These are phyloP conservation scores for Lomographa bimaculata DNA, from an alignment of 2,888 invertebrate genomes.

Conservation along the genomic window DNA sequence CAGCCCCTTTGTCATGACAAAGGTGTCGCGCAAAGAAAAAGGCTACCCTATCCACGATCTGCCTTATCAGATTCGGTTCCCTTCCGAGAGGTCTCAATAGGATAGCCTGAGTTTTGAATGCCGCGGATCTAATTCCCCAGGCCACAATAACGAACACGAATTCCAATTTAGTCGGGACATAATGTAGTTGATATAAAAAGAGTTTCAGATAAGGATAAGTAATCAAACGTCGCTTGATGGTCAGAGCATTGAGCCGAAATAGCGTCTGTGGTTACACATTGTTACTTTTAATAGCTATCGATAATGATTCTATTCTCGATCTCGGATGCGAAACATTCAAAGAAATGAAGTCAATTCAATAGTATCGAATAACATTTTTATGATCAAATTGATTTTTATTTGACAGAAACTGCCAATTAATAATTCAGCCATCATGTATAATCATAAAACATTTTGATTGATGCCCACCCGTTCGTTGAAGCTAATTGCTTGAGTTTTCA, in stretches of 20 bases:
- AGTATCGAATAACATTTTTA: slow-evolving; percentile 21
- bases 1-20: slow-evolving; percentile 82
- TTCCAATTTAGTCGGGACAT: slow-evolving; percentile 70
- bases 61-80: slow-evolving; percentile 82
- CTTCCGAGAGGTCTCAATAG: slow-evolving; percentile 82
- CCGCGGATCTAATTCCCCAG: slow-evolving; percentile 78
- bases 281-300: slow-evolving; percentile 39
- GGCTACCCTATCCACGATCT: slow-evolving; percentile 80
- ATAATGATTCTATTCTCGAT: slow-evolving; percentile 20
- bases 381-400: slow-evolving; percentile 30
- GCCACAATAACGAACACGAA: slow-evolving; percentile 71
- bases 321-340: slow-evolving; percentile 17
- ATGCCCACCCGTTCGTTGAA: slow-evolving; percentile 29
- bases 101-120: slow-evolving; percentile 76
- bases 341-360: slow-evolving; percentile 14
- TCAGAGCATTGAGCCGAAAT: slow-evolving; percentile 44
- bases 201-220: slow-evolving; percentile 47
- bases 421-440: slow-evolving; percentile 30
- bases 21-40: slow-evolving; percentile 83
- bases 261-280: slow-evolving; percentile 40
- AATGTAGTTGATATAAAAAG: slow-evolving; percentile 57
- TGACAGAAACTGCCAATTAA: slow-evolving; percentile 35
- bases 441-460: slow-evolving; percentile 35
- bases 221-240: slow-evolving; percentile 57
- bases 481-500: slow-evolving; percentile 32